Conservation (phyloP, 2,797 vertebrate species). For the Urosaurus nigricauda region DNA sequence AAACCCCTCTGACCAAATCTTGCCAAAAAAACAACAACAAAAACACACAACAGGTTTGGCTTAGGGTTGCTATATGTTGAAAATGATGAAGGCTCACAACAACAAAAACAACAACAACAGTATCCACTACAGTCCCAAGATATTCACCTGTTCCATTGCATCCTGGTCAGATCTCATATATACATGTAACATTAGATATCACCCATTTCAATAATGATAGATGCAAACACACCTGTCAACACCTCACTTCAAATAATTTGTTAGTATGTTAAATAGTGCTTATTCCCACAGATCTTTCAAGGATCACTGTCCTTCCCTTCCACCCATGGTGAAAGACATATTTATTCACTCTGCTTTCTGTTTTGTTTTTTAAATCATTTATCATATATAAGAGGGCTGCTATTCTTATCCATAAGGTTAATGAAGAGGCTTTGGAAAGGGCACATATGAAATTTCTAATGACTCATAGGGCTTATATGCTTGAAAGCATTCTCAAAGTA, state of each 20-base stretch:
- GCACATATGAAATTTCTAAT: background rate
- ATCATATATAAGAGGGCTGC: background rate
- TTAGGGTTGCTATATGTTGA: no score
- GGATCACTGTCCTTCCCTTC: background rate
- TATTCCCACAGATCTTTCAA: background rate
- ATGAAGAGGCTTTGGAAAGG: background rate
- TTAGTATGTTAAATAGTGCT: background rate
- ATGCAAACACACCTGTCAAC: background rate
- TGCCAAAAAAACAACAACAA: no score
- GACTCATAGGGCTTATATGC: background rate
- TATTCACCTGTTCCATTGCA: background rate
- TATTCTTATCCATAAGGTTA: background rate
- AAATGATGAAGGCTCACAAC: no score
- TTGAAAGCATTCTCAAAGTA: background rate
- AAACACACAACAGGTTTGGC: no score
- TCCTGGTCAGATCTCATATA: background rate
- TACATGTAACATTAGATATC: fast-evolving
- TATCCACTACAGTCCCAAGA: background rate
- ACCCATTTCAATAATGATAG: background rate
- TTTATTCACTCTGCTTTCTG: no score
- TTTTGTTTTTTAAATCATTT: no score
- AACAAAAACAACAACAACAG: no score
- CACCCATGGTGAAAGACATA: no score
- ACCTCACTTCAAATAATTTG: background rate
- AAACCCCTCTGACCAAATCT: no score